These are phyloP conservation scores for Mesorhabditis sp. DNA, from an alignment of 2,888 invertebrate species.

Conservation along the genomic window DNA sequence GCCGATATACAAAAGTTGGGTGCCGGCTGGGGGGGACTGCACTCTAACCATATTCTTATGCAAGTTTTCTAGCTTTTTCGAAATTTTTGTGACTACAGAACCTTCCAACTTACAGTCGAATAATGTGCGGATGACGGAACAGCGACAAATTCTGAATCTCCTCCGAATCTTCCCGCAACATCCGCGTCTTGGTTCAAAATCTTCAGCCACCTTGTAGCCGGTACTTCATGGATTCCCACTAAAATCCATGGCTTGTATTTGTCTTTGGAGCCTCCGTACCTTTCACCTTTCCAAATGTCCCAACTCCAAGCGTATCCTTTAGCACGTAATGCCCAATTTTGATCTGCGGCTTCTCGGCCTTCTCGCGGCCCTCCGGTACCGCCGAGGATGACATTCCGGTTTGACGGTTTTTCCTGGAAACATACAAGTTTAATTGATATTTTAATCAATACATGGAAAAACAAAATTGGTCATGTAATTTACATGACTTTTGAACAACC, in stretches of 20 bases:
- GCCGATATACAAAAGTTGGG: too few relatives aligned
- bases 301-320: constrained; percentile 88
- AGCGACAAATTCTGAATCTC: constrained; percentile 98
- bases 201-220: constrained; percentile 94
- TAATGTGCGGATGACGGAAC: constrained; percentile 99
- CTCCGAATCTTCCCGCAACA: constrained; percentile 95
- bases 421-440: too few relatives aligned
- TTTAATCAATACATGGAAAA: too few relatives aligned
- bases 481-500: too few relatives aligned
- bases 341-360: constrained; percentile 45
- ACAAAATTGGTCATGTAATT: too few relatives aligned
- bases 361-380: too few relatives aligned
- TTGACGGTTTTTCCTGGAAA: too few relatives aligned
- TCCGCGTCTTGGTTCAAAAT: constrained; percentile 94
- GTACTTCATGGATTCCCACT: constrained; percentile 93
- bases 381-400: too few relatives aligned
- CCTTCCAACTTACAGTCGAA: constrained; percentile 74
- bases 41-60: too few relatives aligned
- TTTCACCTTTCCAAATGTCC: constrained; percentile 99
- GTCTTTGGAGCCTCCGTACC: constrained; percentile 63
- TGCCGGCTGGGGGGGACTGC: too few relatives aligned
- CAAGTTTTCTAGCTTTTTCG: background rate
- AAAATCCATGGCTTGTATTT: constrained; percentile 43
- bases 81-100: background rate
- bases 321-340: constrained; percentile 91